A percentile compares a stretch with the other conserved stretches of the same genome.
phyloP scores from a whole-genome alignment of 1,140 invertebrate genomes.

The Harlomillsia oculata region DNA sequence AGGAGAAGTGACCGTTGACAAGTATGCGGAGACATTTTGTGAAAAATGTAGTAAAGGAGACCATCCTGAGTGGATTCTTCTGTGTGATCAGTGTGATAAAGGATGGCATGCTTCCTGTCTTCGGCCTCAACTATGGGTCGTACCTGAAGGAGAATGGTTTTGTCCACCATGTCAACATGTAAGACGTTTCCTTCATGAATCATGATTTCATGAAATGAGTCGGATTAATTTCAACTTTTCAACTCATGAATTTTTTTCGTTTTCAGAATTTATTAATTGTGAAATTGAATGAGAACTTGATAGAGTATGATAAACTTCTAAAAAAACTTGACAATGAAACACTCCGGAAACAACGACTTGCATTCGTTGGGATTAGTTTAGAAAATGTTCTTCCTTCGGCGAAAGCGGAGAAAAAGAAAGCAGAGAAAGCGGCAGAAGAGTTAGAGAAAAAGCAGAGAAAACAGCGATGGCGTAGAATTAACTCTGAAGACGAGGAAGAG shows the following conservation, averaged over 20 bases:
- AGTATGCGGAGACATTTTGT: slow-evolving; percentile 52
- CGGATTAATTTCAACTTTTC: not conserved
- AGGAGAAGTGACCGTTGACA: slow-evolving; percentile 45
- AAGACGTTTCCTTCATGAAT: slow-evolving; percentile 34
- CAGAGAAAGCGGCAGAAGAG: slow-evolving; percentile 7
- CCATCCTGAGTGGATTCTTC: slow-evolving; percentile 89
- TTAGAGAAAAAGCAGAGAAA: not conserved
- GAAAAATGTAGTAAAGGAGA: slow-evolving; percentile 76
- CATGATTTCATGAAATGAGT: not conserved
- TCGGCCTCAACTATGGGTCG: slow-evolving; percentile 75
- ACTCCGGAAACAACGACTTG: slow-evolving; percentile 58
- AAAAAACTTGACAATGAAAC: slow-evolving; percentile 55
- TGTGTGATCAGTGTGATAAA: slow-evolving; percentile 88
- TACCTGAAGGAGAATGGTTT: slow-evolving; percentile 94
- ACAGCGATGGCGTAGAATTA: slow-evolving; percentile 8
- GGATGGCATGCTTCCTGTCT: slow-evolving; percentile 92
- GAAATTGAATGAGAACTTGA: slow-evolving; percentile 53
- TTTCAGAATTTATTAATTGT: slow-evolving; percentile 57
- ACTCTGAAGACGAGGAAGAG: slow-evolving; percentile 19
- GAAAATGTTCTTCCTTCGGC: slow-evolving; percentile 54
- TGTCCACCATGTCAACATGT: slow-evolving; percentile 89
- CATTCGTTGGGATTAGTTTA: slow-evolving; percentile 65
- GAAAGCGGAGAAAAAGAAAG: slow-evolving; percentile 31
- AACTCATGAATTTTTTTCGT: not conserved
- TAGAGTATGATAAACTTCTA: slow-evolving; percentile 42